A percentile compares a stretch with the other conserved stretches of the same genome.
Conservation (phyloP, 2,797 vertebrate species). For the Enteromius fasciolatus region DNA sequence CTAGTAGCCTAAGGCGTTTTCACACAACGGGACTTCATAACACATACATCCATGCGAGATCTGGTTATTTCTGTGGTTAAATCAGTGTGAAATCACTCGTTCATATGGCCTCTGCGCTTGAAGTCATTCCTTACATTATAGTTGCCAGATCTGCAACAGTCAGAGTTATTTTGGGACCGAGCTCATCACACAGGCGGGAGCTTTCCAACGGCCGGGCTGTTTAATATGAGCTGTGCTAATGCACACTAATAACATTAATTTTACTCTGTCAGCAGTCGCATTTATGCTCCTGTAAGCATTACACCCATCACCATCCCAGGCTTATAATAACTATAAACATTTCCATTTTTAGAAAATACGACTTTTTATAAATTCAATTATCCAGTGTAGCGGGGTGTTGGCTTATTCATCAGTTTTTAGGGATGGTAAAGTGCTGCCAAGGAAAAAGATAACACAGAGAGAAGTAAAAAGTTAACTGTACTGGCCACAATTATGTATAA, state of each 20-base stretch:
- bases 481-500: constrained; percentile 57
- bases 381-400: constrained; percentile 53
- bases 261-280: constrained; percentile 22
- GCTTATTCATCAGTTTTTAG: constrained; percentile 63
- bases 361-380: constrained; percentile 66
- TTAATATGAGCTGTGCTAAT: constrained; percentile 15
- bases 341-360: constrained; percentile 66
- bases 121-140: not conserved
- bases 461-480: not conserved
- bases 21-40: not conserved
- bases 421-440: constrained; percentile 48
- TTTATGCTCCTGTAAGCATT: constrained; percentile 63
- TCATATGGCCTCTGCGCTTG: not conserved
- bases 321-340: constrained; percentile 54
- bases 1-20: not conserved
- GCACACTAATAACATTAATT: constrained; percentile 35
- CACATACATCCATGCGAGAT: not conserved
- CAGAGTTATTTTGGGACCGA: not conserved
- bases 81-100: constrained; percentile 21
- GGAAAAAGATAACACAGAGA: constrained; percentile 46
- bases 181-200: not conserved
- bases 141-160: not conserved
- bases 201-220: constrained; percentile 5
- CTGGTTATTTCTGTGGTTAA: constrained; percentile 7
- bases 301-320: constrained; percentile 31